Percentiles rank a stretch among this genome's conserved stretches.
phyloP scores from a whole-genome alignment of 2,113 vertebrate genomes.

The Eulemur macaco region DNA sequence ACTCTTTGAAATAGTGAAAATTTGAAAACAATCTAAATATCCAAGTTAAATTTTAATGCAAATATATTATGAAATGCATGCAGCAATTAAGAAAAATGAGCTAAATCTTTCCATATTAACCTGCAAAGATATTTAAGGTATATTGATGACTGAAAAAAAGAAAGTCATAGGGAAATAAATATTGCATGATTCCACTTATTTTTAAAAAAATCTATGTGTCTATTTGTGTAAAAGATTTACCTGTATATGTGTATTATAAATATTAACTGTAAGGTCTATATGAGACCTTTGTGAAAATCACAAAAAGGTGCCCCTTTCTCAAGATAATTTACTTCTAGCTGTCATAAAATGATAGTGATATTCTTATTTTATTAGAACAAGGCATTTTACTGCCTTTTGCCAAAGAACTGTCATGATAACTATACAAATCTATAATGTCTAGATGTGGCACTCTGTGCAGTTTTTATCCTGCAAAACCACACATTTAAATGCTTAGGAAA shows the following conservation, averaged over 20 bases:
- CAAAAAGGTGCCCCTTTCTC: not conserved
- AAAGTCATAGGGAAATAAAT: not conserved
- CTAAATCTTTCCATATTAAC: not conserved
- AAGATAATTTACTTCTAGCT: not conserved
- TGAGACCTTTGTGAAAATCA: not conserved
- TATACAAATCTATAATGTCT: not conserved
- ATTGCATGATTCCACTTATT: not conserved
- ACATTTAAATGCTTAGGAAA: not conserved
- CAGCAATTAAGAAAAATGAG: not conserved
- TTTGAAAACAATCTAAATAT: not conserved
- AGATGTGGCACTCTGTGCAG: not conserved
- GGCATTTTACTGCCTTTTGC: not conserved
- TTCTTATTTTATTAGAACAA: not conserved
- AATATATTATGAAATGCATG: not conserved
- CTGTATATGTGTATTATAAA: not conserved
- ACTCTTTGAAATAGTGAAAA: not conserved
- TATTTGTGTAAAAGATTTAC: not conserved
- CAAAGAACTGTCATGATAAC: not conserved
- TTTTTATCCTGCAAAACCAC: not conserved
- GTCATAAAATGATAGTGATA: not conserved
- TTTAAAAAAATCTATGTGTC: not conserved
- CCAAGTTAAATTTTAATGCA: not conserved
- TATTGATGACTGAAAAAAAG: not conserved
- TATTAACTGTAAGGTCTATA: not conserved
- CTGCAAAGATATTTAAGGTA: not conserved